A percentile compares a stretch with the other conserved stretches of the same genome.
phyloP scores from a whole-genome alignment of 2,888 invertebrate species.

The Drosophila formosana region DNA sequence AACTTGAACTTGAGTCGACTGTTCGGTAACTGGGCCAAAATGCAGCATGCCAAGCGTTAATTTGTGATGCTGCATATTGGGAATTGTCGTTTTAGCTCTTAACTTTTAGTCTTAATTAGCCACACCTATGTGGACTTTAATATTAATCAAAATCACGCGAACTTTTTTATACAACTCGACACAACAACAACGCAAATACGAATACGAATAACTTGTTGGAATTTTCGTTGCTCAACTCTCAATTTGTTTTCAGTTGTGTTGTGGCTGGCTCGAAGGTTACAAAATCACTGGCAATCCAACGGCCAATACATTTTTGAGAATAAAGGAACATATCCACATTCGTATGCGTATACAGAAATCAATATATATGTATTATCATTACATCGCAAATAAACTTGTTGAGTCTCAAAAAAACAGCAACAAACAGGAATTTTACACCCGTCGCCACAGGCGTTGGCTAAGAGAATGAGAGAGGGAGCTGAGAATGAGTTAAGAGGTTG shows the following conservation, averaged over 20 bases:
- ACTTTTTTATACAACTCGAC: constrained; percentile 18
- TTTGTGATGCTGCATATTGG: constrained; percentile 44
- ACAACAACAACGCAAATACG: constrained; percentile 19
- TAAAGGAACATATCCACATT: constrained; percentile 47
- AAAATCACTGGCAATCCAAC: constrained; percentile 61
- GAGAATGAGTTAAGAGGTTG: constrained; percentile 4
- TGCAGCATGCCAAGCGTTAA: constrained; percentile 25
- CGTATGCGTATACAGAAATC: constrained; percentile 5
- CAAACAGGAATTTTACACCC: constrained; percentile 64
- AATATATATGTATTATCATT: constrained; percentile 52
- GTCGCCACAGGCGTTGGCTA: constrained; percentile 12
- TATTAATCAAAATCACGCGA: constrained; percentile 21
- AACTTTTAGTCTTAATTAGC: constrained; percentile 14
- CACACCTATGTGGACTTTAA: constrained; percentile 24
- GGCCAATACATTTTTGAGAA: constrained; percentile 57
- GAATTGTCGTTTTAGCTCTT: not conserved
- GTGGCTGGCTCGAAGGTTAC: constrained; percentile 65
- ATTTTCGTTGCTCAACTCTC: constrained; percentile 23
- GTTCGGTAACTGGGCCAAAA: constrained; percentile 22
- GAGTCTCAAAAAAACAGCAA: constrained; percentile 31
- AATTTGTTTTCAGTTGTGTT: constrained; percentile 24
- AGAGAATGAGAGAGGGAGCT: constrained; percentile 6
- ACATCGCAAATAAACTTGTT: constrained; percentile 64
- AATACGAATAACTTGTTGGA: constrained; percentile 57
- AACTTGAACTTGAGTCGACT: constrained; percentile 23